Evolutionary conservation across 2,113 vertebrate genomes (phyloP).

Genomic region (Grus americana): DNA sequence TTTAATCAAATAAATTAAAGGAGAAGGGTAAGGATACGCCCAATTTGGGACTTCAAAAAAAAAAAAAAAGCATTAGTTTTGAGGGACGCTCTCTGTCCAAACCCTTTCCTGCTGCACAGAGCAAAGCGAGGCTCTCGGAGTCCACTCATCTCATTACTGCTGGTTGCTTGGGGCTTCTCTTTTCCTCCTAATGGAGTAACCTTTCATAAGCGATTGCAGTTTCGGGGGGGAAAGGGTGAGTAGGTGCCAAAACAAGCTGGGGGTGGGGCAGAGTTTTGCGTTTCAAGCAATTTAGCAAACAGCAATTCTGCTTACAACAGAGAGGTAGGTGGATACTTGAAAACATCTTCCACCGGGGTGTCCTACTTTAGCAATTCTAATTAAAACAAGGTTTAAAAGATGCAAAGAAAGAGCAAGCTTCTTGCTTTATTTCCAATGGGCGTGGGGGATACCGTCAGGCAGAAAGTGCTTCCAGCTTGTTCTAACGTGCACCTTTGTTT

Average conservation of each 20-base stretch:
- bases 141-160: constrained; percentile 12
- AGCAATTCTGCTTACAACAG: constrained; percentile 33
- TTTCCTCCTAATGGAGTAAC: not conserved
- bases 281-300: constrained; percentile 36
- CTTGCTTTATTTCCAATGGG: constrained; percentile 49
- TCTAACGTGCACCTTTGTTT: constrained; percentile 74
- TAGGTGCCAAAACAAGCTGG: not conserved
- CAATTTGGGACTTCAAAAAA: not conserved
- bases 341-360: constrained; percentile 12
- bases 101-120: not conserved
- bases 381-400: constrained; percentile 55
- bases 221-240: not conserved
- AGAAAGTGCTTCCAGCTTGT: constrained; percentile 41
- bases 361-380: constrained; percentile 59
- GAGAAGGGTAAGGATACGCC: constrained; percentile 32
- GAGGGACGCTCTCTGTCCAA: not conserved
- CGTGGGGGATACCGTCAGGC: constrained; percentile 29
- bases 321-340: constrained; percentile 28
- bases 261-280: constrained; percentile 23
- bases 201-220: not conserved
- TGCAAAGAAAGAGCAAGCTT: constrained; percentile 3
- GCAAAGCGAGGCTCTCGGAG: not conserved
- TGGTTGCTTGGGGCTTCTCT: constrained; percentile 20
- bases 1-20: constrained; percentile 68
- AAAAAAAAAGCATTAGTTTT: not conserved